A percentile compares a stretch with the other conserved stretches of the same genome.
Evolutionary conservation across 1,140 invertebrate species (phyloP).

Genomic region (Adelges cooleyi): DNA sequence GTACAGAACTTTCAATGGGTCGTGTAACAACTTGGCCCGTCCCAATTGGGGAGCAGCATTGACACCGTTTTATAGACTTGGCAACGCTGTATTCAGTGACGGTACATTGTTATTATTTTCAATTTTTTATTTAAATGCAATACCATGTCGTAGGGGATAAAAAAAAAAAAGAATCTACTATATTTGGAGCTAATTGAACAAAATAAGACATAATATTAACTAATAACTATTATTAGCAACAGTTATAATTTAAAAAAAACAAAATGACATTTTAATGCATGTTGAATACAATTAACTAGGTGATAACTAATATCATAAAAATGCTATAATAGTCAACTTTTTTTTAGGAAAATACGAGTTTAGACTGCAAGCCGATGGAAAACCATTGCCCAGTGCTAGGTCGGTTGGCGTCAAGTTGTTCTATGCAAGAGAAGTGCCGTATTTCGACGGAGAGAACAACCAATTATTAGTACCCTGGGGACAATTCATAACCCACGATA

Average conservation of each 20-base stretch:
- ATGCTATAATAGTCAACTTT: no score
- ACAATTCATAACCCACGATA: constrained; percentile 11
- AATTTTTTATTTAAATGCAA: no score
- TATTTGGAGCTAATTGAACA: no score
- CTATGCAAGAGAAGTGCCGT: constrained; percentile 31
- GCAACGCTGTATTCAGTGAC: constrained; percentile 68
- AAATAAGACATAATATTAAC: no score
- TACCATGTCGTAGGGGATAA: no score
- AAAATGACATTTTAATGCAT: no score
- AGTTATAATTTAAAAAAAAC: no score
- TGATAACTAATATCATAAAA: no score
- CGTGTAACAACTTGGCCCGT: constrained; percentile 87
- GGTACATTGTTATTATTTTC: no score
- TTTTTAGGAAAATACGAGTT: background rate
- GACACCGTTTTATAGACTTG: constrained; percentile 64
- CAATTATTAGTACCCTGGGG: constrained; percentile 21
- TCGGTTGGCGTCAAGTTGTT: constrained; percentile 37
- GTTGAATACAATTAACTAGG: no score
- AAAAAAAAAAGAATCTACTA: no score
- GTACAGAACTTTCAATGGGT: constrained; percentile 69
- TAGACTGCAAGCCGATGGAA: constrained; percentile 3
- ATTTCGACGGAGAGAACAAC: background rate
- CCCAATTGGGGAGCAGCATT: constrained; percentile 75
- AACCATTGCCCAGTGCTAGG: constrained; percentile 39
- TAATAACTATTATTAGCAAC: no score